Conservation (phyloP, 2,888 invertebrate species). For the Drosophila mimica region DNA sequence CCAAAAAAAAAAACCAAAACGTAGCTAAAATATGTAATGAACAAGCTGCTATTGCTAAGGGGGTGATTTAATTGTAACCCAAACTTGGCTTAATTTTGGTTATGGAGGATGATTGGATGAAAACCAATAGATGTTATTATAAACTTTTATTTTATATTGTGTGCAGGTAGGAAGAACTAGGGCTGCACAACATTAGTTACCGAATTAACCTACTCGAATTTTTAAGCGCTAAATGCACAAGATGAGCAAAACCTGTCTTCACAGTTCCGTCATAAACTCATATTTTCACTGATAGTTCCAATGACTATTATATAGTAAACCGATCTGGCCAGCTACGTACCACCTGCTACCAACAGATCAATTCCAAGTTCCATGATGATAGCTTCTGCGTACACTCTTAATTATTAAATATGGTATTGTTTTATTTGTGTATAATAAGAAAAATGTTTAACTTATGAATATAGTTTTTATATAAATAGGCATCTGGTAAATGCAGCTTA, state of each 20-base stretch:
- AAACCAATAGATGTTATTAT: neutral
- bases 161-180: neutral
- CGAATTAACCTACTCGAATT: neutral
- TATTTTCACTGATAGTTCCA: neutral
- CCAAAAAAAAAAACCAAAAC: neutral
- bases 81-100: neutral
- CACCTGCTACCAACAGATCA: neutral
- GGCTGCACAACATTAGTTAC: neutral
- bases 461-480: conserved; percentile 5
- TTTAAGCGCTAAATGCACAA: neutral
- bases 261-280: neutral
- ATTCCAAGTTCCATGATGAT: neutral
- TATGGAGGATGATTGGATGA: neutral
- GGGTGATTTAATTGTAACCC: neutral
- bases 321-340: neutral
- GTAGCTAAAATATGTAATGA: neutral
- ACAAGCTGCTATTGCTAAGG: neutral
- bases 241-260: neutral
- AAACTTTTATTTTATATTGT: neutral
- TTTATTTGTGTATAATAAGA: conserved; percentile 8
- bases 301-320: neutral
- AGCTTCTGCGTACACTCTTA: neutral
- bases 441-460: neutral
- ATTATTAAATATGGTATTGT: neutral
- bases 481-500: conserved; percentile 83